Conservation (phyloP, 2,113 vertebrate species). For the Seriola quinqueradiata region DNA sequence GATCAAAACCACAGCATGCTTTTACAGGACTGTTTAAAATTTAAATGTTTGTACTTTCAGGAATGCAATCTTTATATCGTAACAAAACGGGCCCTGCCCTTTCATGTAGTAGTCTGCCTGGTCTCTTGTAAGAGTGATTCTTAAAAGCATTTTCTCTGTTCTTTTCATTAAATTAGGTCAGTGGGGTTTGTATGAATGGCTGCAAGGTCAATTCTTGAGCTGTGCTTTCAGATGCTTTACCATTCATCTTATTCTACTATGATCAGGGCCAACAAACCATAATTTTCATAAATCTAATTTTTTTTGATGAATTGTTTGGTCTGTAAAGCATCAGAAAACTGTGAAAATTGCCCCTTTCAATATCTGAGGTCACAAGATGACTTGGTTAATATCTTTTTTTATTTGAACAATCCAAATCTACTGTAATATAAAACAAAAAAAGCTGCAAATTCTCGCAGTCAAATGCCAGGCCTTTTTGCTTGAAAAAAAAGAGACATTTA, state of each 20-base stretch:
- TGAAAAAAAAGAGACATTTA: too few relatives aligned
- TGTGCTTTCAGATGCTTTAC: background rate
- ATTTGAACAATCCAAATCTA: background rate
- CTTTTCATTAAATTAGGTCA: background rate
- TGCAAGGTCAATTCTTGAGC: background rate
- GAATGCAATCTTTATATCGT: background rate
- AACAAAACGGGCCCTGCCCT: background rate
- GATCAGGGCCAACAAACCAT: background rate
- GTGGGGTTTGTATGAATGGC: background rate
- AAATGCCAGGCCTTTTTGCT: too few relatives aligned
- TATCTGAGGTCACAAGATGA: background rate
- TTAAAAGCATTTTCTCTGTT: background rate
- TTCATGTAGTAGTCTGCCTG: background rate
- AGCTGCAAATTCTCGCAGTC: too few relatives aligned
- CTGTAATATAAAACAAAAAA: too few relatives aligned
- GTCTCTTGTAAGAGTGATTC: background rate
- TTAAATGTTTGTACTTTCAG: conserved; percentile 28
- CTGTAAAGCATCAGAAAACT: background rate
- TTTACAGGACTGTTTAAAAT: conserved; percentile 29
- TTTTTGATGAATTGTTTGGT: background rate
- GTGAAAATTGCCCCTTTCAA: too few relatives aligned
- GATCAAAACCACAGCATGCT: background rate
- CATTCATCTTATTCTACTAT: background rate
- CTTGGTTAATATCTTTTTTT: background rate
- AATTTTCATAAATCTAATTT: background rate